These are phyloP conservation scores for Sisor rabdophorus DNA, from an alignment of 2,113 vertebrate genomes.

Conservation along the genomic window DNA sequence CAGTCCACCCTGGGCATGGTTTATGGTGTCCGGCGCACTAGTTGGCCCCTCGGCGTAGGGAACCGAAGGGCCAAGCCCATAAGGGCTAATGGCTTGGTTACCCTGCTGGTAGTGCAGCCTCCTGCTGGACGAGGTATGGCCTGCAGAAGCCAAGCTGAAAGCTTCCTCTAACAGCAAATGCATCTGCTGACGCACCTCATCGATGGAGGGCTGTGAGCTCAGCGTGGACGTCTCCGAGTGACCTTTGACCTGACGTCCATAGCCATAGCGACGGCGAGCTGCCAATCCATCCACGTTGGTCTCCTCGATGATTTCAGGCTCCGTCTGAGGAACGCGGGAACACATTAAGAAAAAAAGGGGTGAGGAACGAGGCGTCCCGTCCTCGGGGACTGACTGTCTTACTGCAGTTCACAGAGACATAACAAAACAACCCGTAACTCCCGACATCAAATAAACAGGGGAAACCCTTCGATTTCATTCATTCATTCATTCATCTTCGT, in stretches of 20 bases:
- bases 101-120: conserved; percentile 63
- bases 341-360: too few species aligned
- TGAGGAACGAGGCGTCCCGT: too few species aligned
- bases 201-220: conserved; percentile 98
- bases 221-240: conserved; percentile 96
- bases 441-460: too few species aligned
- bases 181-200: conserved; percentile 98
- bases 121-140: conserved; percentile 80
- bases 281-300: conserved; percentile 87
- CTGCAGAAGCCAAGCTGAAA: conserved; percentile 92
- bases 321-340: conserved; percentile 77
- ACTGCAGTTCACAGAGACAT: too few species aligned
- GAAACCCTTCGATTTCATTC: too few species aligned
- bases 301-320: conserved; percentile 95
- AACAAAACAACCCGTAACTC: too few species aligned
- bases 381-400: too few species aligned
- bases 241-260: conserved; percentile 83
- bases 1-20: conserved; percentile 73
- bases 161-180: conserved; percentile 96
- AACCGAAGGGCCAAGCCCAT: conserved; percentile 77
- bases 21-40: conserved; percentile 92
- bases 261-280: conserved; percentile 72
- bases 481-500: too few species aligned
- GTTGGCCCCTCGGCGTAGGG: conserved; percentile 91
- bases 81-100: conserved; percentile 65